phyloP scores from a whole-genome alignment of 2,797 vertebrate genomes.

The Lycodopsis pacificus region DNA sequence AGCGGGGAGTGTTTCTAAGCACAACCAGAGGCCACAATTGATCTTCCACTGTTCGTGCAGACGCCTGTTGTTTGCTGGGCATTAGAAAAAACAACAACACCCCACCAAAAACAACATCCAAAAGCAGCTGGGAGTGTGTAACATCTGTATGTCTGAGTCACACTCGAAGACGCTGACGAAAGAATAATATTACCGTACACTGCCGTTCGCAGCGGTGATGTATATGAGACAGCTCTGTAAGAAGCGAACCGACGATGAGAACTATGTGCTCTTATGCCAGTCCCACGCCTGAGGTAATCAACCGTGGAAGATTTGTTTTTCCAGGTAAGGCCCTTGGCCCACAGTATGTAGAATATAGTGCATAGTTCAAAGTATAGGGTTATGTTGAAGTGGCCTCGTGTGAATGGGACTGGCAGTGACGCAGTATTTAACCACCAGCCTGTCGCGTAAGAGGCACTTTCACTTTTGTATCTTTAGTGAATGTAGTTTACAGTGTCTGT shows the following conservation, averaged over 20 bases:
- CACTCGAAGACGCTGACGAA: background rate
- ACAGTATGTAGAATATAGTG: background rate
- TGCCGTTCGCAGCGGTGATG: background rate
- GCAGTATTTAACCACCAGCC: constrained; percentile 3
- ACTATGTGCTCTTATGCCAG: background rate
- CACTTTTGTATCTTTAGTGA: background rate
- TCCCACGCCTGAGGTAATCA: background rate
- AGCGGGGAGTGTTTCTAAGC: constrained; percentile 17
- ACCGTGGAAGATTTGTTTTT: background rate
- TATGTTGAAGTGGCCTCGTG: background rate
- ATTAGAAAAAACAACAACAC: background rate
- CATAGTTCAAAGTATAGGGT: background rate
- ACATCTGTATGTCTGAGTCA: background rate
- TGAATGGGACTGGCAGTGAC: background rate
- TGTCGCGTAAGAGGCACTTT: background rate
- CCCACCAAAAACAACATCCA: background rate
- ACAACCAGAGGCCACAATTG: background rate
- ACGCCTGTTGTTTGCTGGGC: too few relatives aligned
- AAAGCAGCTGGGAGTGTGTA: background rate
- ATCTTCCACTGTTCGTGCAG: background rate
- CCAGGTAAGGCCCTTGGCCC: background rate
- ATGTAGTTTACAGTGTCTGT: background rate
- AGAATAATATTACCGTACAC: background rate
- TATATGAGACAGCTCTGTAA: background rate
- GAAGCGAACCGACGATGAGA: background rate